Base-by-base conservation (phyloP, 2,888 invertebrate genomes). In the Heliothis peltigera region DNA sequence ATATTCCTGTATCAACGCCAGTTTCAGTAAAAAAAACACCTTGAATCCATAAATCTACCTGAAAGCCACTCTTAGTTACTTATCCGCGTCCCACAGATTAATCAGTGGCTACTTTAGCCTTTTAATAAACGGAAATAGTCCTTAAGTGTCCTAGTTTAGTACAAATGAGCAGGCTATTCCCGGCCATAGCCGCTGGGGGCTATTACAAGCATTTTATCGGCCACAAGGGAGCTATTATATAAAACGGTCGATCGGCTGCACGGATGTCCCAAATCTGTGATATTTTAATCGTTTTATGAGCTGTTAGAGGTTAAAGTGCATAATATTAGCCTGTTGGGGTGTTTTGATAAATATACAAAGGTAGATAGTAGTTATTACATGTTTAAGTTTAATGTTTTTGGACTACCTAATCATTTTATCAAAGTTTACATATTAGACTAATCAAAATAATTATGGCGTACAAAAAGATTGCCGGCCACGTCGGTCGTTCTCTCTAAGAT, bases 121-220 rank as follows among this genome's bases (percentile, higher is more conserved):
- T 64, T 39, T 74, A 74, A 59, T 69, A 60, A 39, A 75, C 53
- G 64, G 60, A 49, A 74, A 74, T 64, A 59, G 64, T 64, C 56
- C 70, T 61, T 52, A 64, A 74, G 58, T 43, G 64, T 57, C 59
- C 64, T 64, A 70, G 64, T 70, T 59, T 55, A 53, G 75, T 54
- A 72, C 64, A 78, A 75, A 72, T 64, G 78, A 77, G 64, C 47
- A 21, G 39, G 61, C 54, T 65, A 65, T 67, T 65, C 71, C 59
- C 78, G 49, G 56, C 57, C 35, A 61, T 60, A 51, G 62, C 75
- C 58, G 53, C 63, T 22, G 52, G 69, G 52, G 59, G 66, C 64
- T 63, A 75, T 79, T 77, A 78, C 57, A n/a, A 28, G 51, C 52
- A 67, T 70, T 75, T 77, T 73, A 77, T 78, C 55, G 62, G 52